Conservation (phyloP, 2,888 invertebrate species). For the Pseudeuparius sepicola region DNA sequence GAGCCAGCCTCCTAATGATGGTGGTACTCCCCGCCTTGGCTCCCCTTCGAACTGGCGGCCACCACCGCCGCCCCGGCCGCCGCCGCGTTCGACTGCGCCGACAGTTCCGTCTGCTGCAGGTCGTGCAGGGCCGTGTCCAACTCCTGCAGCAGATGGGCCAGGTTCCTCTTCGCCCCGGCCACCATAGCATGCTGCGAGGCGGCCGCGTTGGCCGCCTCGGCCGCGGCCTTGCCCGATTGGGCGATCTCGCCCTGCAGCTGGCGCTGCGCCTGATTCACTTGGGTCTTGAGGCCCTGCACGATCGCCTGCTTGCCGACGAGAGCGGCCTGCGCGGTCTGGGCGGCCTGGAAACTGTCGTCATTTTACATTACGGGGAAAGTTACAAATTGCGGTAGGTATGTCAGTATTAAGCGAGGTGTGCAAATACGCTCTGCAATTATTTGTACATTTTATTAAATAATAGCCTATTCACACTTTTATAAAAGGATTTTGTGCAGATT, state of each 20-base stretch:
- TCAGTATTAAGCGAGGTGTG: too few relatives aligned
- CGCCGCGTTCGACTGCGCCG: slow-evolving; percentile 60
- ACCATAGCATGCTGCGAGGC: slow-evolving; percentile 26
- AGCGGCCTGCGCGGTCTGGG: slow-evolving; percentile 52
- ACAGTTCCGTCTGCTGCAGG: slow-evolving; percentile 58
- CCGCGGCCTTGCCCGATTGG: slow-evolving; percentile 37
- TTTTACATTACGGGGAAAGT: too few relatives aligned
- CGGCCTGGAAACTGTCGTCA: too few relatives aligned
- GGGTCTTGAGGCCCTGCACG: slow-evolving; percentile 49
- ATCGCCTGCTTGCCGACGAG: slow-evolving; percentile 48
- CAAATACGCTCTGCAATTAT: too few relatives aligned
- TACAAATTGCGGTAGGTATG: too few relatives aligned
- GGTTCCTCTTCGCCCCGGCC: slow-evolving; percentile 50
- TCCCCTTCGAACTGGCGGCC: slow-evolving; percentile 18
- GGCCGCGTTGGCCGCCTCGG: slow-evolving; percentile 23
- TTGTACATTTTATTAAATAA: too few relatives aligned
- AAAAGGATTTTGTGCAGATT: too few relatives aligned
- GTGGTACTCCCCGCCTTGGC: background rate
- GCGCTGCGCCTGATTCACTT: slow-evolving; percentile 55
- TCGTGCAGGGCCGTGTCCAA: slow-evolving; percentile 55
- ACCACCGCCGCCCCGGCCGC: slow-evolving; percentile 38
- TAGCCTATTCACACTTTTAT: too few relatives aligned
- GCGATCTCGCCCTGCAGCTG: slow-evolving; percentile 54
- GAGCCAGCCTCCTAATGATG: too few relatives aligned
- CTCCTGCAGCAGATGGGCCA: slow-evolving; percentile 54